Conservation (phyloP, 2,888 invertebrate species). For the Nomada flava region DNA sequence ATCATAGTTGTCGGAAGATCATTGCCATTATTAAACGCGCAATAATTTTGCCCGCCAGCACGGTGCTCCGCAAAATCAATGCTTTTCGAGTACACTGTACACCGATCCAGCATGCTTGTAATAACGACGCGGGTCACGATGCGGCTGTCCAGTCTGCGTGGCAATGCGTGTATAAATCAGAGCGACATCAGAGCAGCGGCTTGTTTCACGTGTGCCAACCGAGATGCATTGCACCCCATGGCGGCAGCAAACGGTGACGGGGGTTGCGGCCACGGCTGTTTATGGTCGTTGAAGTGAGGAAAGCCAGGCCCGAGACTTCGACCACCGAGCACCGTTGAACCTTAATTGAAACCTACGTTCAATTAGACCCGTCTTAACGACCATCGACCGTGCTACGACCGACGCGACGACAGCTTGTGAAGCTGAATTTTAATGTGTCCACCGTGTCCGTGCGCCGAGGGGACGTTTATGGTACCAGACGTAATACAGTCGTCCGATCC, state of each 20-base stretch:
- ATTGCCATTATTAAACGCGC: too few relatives aligned
- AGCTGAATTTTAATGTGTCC: conserved; percentile 11
- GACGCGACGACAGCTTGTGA: conserved; percentile 8
- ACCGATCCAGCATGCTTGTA: conserved; percentile 37
- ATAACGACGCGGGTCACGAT: conserved; percentile 64
- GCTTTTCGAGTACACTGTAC: conserved; percentile 41
- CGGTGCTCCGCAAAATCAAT: neutral
- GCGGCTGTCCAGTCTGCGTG: conserved; percentile 66
- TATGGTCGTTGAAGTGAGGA: conserved; percentile 62
- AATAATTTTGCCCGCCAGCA: too few relatives aligned
- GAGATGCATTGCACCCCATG: conserved; percentile 69
- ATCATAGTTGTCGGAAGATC: too few relatives aligned
- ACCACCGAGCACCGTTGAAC: conserved; percentile 49
- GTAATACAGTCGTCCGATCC: too few relatives aligned
- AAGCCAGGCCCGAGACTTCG: conserved; percentile 41
- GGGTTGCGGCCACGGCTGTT: conserved; percentile 56
- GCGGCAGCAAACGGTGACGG: conserved; percentile 5
- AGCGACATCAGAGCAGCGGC: conserved; percentile 67
- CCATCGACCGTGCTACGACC: conserved; percentile 7
- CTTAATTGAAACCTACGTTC: conserved; percentile 71
- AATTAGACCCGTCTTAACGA: conserved; percentile 63
- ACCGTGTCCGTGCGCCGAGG: too few relatives aligned
- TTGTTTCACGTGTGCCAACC: conserved; percentile 68
- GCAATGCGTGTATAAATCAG: conserved; percentile 76
- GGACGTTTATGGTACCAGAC: neutral